Conservation (phyloP, 1,140 invertebrate genomes). For the Centruroides sculpturatus region DNA sequence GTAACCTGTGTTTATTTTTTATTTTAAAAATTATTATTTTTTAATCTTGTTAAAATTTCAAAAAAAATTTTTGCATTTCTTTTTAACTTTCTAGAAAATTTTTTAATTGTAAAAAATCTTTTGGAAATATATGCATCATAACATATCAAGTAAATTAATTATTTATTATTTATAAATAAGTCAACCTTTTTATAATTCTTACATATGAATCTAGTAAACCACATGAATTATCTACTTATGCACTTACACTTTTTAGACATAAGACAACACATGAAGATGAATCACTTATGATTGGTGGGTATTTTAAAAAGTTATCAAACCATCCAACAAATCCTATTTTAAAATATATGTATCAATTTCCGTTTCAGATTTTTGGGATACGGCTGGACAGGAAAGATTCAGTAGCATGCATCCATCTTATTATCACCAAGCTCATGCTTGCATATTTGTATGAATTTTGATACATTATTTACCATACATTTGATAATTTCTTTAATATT, state of each 20-base stretch:
- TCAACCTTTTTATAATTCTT: background rate
- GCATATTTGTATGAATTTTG: constrained; percentile 28
- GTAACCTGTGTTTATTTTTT: background rate
- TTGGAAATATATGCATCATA: background rate
- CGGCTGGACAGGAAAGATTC: constrained; percentile 44
- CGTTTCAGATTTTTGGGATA: constrained; percentile 45
- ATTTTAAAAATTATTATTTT: constrained; percentile 1
- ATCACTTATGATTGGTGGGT: constrained; percentile 37
- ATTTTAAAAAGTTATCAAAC: background rate
- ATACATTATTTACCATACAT: too few species aligned
- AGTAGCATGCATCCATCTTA: constrained; percentile 43
- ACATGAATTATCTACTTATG: constrained; percentile 42
- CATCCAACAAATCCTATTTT: too few species aligned
- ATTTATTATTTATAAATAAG: background rate
- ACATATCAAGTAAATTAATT: background rate
- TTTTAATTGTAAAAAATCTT: background rate
- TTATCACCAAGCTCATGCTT: constrained; percentile 45
- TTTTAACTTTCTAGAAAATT: background rate
- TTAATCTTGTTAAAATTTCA: too few species aligned
- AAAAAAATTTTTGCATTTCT: too few species aligned
- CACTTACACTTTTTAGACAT: constrained; percentile 40
- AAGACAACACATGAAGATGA: constrained; percentile 33
- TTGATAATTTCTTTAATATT: too few species aligned
- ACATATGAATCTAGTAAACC: constrained; percentile 26
- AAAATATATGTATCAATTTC: background rate